These are phyloP conservation scores for Pemphredon lugubris DNA, from an alignment of 2,888 invertebrate genomes.

Conservation along the genomic window DNA sequence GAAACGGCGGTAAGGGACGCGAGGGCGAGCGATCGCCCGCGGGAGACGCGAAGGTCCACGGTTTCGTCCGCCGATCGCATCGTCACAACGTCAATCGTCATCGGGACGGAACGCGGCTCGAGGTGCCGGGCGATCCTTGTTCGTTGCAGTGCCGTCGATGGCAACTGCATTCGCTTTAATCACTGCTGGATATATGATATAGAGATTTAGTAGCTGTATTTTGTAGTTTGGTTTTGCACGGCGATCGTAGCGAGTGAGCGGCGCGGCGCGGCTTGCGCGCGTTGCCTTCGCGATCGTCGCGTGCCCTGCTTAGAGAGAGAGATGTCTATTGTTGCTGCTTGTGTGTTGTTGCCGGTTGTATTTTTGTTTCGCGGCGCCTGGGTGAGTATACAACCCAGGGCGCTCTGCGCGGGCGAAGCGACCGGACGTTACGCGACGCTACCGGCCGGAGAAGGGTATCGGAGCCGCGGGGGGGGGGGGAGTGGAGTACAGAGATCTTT, in stretches of 20 bases:
- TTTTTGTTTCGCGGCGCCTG: conserved; percentile 52
- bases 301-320: conserved; percentile 52
- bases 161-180: conserved; percentile 64
- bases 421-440: conserved; percentile 33
- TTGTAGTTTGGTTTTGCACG: conserved; percentile 37
- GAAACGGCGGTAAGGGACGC: too few relatives aligned
- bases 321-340: conserved; percentile 76
- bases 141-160: conserved; percentile 59
- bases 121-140: conserved; percentile 52
- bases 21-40: not conserved
- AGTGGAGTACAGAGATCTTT: too few relatives aligned
- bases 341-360: conserved; percentile 75
- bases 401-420: conserved; percentile 53
- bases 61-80: too few relatives aligned
- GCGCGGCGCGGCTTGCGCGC: conserved; percentile 1
- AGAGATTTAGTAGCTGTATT: conserved; percentile 59
- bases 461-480: not conserved
- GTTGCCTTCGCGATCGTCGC: conserved; percentile 35
- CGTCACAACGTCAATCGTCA: too few relatives aligned
- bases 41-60: too few relatives aligned
- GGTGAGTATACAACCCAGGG: conserved; percentile 75
- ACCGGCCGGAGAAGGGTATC: conserved; percentile 5
- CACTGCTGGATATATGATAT: conserved; percentile 62
- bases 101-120: conserved; percentile 23
- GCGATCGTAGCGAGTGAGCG: conserved; percentile 38